phyloP scores from a whole-genome alignment of 2,888 invertebrate genomes.

The Copidosoma aretas region DNA sequence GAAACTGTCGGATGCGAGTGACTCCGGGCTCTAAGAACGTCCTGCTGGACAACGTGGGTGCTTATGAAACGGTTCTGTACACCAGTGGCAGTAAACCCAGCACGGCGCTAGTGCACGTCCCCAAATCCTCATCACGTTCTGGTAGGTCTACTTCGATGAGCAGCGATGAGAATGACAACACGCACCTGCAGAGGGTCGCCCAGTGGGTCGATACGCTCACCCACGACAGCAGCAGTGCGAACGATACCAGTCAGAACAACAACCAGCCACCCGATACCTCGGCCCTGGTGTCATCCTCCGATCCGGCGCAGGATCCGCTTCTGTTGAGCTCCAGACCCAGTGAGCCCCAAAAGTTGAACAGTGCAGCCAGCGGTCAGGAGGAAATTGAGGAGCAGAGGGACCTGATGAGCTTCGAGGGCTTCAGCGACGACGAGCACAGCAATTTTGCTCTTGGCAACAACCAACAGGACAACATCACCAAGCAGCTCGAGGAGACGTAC shows the following conservation, averaged over 20 bases:
- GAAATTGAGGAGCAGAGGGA: conserved; percentile 34
- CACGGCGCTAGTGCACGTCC: conserved; percentile 55
- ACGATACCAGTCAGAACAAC: not conserved
- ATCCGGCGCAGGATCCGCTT: not conserved
- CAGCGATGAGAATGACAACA: conserved; percentile 42
- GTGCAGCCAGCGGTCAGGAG: not conserved
- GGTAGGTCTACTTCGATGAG: conserved; percentile 54
- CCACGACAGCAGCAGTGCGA: not conserved
- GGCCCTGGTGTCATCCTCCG: not conserved
- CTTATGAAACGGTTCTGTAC: conserved; percentile 77
- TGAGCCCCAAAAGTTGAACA: not conserved
- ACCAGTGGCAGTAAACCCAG: conserved; percentile 61
- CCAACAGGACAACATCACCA: conserved; percentile 55
- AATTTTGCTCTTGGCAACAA: conserved; percentile 18
- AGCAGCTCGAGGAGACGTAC: conserved; percentile 60
- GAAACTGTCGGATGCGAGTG: conserved; percentile 78
- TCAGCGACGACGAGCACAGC: conserved; percentile 49
- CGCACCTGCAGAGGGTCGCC: conserved; percentile 73
- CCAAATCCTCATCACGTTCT: conserved; percentile 49
- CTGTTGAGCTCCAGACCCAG: no score
- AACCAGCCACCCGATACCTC: not conserved
- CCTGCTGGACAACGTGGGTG: conserved; percentile 78
- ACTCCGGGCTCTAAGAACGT: conserved; percentile 83
- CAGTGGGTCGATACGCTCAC: conserved; percentile 72
- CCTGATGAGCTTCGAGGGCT: conserved; percentile 53